Conservation (phyloP, 2,888 invertebrate genomes). For the Phengaris alcon region DNA sequence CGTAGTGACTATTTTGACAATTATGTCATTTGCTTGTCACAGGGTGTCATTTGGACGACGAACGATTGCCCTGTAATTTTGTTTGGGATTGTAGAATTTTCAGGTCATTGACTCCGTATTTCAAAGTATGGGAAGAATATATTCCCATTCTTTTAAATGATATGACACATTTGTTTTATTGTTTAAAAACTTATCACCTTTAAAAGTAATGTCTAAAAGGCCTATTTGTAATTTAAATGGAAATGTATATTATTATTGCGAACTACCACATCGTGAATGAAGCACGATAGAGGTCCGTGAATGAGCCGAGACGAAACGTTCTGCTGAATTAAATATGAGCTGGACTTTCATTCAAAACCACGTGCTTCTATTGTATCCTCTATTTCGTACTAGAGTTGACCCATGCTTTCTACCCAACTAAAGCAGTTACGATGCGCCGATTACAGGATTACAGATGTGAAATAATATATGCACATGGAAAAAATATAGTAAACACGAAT, state of each 20-base stretch:
- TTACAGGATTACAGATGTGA: too few relatives aligned
- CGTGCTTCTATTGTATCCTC: background rate
- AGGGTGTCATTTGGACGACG: constrained; percentile 77
- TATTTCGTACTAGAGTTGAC: background rate
- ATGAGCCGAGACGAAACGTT: constrained; percentile 43
- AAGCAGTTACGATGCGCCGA: too few relatives aligned
- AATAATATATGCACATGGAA: too few relatives aligned
- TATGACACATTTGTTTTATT: constrained; percentile 19
- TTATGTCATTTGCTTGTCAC: constrained; percentile 78
- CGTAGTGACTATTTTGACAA: constrained; percentile 77
- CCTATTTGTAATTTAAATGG: too few relatives aligned
- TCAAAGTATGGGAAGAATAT: constrained; percentile 69
- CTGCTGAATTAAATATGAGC: constrained; percentile 56
- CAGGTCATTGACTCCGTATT: constrained; percentile 64
- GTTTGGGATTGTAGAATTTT: constrained; percentile 70
- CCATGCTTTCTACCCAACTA: background rate
- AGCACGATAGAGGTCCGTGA: constrained; percentile 36
- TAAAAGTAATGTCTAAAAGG: too few relatives aligned
- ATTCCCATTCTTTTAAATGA: constrained; percentile 44
- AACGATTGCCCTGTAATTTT: constrained; percentile 75
- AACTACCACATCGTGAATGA: constrained; percentile 41
- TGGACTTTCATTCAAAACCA: constrained; percentile 38
- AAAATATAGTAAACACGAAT: too few relatives aligned
- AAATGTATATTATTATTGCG: background rate
- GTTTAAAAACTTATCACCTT: background rate